Base-by-base conservation (phyloP, 2,797 vertebrate genomes). In the Morelia viridis region DNA sequence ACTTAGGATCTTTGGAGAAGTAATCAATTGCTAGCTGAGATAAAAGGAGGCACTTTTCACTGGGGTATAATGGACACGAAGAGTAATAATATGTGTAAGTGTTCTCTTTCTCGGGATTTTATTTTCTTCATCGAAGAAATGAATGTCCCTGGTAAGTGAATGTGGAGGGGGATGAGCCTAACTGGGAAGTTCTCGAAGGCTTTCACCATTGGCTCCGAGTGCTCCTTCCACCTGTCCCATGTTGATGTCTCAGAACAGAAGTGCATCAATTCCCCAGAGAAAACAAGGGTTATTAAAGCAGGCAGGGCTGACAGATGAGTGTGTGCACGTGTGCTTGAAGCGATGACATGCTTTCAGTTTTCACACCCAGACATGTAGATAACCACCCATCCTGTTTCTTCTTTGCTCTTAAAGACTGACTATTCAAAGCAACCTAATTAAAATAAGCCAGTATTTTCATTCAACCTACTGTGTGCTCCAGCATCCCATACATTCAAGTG, bases 331-430 rank as follows among this genome's bases (percentile, higher is more conserved):
- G 85, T 87, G 64, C 17, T 50, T 58, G 35, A 60, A 87, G 8
- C 53, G 85, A 46, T 19, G 90, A 71, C 71, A 31, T 58, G 53
- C 76, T 87, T 58, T 58, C 53, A 41, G 62, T 80, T 80, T 80
- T 80, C 71, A 80, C 71, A 80, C 71, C 35, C 71, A 80, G 26
- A 12, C 26, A 46, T 83, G 15, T 58, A 58, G 31, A 64, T 65
- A 85, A 19, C 53, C 65, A 76, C 85, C 90, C 64, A 76, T 76
- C 56, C 85, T 87, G 84, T 65, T 91, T 71, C 57, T 76, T 60
- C 35, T 76, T 91, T 76, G 26, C 24, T 71, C 85, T 26, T 62
- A 13, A 64, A 90, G 41, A 35, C 50, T 85, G 80, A 56, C 31
- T 85, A 85, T 64, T 50, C 46, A 50, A 15, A 85, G 61, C 22